These are phyloP conservation scores for Halyomorpha halys DNA, from an alignment of 1,140 invertebrate species.

Conservation along the genomic window DNA sequence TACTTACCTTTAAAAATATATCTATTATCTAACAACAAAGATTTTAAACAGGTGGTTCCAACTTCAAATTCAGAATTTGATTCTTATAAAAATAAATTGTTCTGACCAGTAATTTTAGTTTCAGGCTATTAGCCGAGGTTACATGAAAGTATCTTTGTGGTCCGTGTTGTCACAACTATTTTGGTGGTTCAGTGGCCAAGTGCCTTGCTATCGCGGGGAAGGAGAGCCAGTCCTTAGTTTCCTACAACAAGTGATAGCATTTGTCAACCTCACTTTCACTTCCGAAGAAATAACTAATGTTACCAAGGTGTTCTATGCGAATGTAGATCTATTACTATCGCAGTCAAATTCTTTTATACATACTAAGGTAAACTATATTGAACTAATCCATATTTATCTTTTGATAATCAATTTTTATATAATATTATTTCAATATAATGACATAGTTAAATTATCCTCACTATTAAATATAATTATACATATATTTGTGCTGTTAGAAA, in stretches of 20 bases:
- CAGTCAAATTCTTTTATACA: constrained; percentile 25
- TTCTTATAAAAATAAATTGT: too few species aligned
- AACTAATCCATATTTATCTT: not conserved
- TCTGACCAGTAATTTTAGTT: too few species aligned
- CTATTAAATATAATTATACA: not conserved
- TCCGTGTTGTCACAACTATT: constrained; percentile 7
- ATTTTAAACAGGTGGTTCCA: too few species aligned
- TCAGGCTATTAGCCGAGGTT: constrained; percentile 49
- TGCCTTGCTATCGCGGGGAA: constrained; percentile 23
- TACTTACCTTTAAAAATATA: too few species aligned
- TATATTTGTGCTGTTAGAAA: constrained; percentile 19
- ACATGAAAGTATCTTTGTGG: constrained; percentile 34
- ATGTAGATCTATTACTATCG: constrained; percentile 24
- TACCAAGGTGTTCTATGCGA: constrained; percentile 25
- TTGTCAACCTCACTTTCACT: constrained; percentile 24
- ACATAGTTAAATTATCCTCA: not conserved
- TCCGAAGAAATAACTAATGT: constrained; percentile 24
- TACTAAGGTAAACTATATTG: constrained; percentile 18
- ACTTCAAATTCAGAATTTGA: too few species aligned
- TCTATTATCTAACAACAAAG: too few species aligned
- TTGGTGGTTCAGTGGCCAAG: not conserved
- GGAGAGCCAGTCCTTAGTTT: constrained; percentile 27
- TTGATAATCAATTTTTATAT: not conserved
- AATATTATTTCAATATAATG: not conserved
- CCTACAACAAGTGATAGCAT: constrained; percentile 20